phyloP scores from a whole-genome alignment of 2,113 vertebrate genomes.

The Malurus melanocephalus region DNA sequence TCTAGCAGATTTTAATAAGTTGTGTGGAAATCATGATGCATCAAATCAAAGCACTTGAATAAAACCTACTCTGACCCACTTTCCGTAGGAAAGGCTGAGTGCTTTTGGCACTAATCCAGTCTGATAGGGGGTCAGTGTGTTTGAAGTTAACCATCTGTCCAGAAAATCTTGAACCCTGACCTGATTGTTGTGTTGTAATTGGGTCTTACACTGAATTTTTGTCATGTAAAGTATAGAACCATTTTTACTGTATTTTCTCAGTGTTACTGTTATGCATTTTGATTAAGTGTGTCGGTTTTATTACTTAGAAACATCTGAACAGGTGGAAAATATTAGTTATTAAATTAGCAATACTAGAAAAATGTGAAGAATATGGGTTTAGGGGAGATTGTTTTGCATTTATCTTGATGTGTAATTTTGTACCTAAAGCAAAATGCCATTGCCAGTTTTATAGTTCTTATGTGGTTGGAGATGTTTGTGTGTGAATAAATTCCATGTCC shows the following conservation, averaged over 20 bases:
- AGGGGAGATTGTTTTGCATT: background rate
- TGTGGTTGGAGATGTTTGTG: background rate
- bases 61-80: conserved; percentile 60
- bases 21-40: conserved; percentile 43
- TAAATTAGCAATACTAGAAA: background rate
- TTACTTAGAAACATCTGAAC: background rate
- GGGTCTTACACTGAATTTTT: conserved; percentile 21
- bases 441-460: background rate
- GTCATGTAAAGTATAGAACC: background rate
- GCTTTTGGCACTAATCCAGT: conserved; percentile 64
- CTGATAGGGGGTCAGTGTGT: conserved; percentile 65
- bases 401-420: background rate
- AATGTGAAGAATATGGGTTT: background rate
- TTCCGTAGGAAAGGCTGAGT: conserved; percentile 31
- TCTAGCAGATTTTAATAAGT: conserved; percentile 26
- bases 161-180: conserved; percentile 65
- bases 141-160: conserved; percentile 70
- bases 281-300: background rate
- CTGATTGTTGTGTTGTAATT: conserved; percentile 30
- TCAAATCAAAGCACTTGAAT: conserved; percentile 51
- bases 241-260: background rate
- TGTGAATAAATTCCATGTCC: background rate
- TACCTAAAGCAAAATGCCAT: background rate
- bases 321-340: background rate
- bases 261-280: background rate